Base-by-base conservation (phyloP, 2,113 vertebrate genomes). In the Thunnus maccoyii region DNA sequence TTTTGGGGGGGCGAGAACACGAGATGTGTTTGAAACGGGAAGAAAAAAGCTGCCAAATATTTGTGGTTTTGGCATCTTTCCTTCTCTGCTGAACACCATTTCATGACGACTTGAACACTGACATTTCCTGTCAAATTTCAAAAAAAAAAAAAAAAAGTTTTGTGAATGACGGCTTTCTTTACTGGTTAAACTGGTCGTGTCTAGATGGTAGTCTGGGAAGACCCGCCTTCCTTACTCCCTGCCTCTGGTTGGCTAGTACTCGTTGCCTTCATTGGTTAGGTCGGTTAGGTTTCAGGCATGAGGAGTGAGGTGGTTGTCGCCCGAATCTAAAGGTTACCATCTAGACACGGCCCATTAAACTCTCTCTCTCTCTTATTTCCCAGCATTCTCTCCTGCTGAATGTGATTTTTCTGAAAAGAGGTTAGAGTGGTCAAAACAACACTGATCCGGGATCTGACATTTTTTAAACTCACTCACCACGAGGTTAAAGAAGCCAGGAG, bases 101-200 rank as follows among this genome's bases (percentile, higher is more conserved):
- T 22, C 22, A 22, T 22, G 22, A 30, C 0, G 5, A 64, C 50
- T n/a, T 7, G 54, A 83, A 78, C 67, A 32, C 18, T 47, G 60
- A 64, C 14, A 27, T 6, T 82, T 76, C 75, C 79, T 70, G 66
- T 57, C 1, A 3, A 1, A 1, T 72, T 48, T 60, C 61, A 67
- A 68, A 76, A 80, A 68, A 61, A 73, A 76, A 27, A 30, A 30
- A 4, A 30, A 30, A 4, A 30, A 30, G 27, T 30, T 30, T 41
- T 1, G 7, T 7, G 36, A 9, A 41, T 2, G n/a, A 30, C 61
- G 6, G 50, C n/a, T 65, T 17, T 11, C 47, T 41, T 6, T 47
- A 30, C 9, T 27, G 32, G 56, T 79, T 52, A 36, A 57, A 36
- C 5, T 36, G 32, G 9, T 30, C 27, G 27, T 4, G 27, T 30